phyloP scores from a whole-genome alignment of 2,888 invertebrate genomes.

The Xestoiulus laeticollis region DNA sequence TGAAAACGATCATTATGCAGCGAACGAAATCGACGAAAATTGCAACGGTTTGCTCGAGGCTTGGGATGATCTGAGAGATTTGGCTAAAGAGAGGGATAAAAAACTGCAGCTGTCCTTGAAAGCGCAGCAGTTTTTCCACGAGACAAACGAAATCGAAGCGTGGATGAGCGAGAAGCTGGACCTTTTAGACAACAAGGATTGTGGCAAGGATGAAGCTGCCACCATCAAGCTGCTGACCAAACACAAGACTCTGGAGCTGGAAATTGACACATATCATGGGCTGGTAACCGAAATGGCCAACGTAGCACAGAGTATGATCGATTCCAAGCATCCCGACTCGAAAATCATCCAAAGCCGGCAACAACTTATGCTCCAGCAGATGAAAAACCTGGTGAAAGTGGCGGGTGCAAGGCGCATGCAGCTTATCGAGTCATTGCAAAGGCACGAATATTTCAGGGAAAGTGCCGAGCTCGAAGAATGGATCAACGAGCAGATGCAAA shows the following conservation, averaged over 20 bases:
- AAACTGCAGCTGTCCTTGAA: conserved; percentile 85
- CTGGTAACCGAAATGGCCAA: conserved; percentile 93
- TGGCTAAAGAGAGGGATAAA: conserved; percentile 76
- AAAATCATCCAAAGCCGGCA: conserved; percentile 79
- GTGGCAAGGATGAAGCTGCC: conserved; percentile 87
- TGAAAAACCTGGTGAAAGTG: conserved; percentile 81
- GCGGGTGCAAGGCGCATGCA: conserved; percentile 82
- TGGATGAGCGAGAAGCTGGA: conserved; percentile 91
- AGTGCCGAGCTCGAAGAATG: conserved; percentile 89
- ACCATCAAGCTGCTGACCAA: conserved; percentile 93
- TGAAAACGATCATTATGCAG: conserved; percentile 81
- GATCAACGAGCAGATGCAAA: conserved; percentile 89
- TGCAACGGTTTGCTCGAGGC: conserved; percentile 76
- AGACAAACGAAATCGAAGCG: conserved; percentile 89
- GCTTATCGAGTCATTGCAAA: conserved; percentile 88
- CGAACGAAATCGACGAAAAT: conserved; percentile 77
- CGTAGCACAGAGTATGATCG: conserved; percentile 82
- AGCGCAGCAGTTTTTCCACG: conserved; percentile 91
- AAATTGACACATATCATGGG: conserved; percentile 89
- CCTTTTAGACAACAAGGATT: conserved; percentile 81
- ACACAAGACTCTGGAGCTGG: conserved; percentile 92
- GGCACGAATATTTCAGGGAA: conserved; percentile 90
- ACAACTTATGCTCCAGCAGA: conserved; percentile 75
- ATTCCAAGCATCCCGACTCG: conserved; percentile 83
- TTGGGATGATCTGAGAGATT: conserved; percentile 78